phyloP scores from a whole-genome alignment of 2,113 vertebrate genomes.

The Eudyptes chrysolophus region DNA sequence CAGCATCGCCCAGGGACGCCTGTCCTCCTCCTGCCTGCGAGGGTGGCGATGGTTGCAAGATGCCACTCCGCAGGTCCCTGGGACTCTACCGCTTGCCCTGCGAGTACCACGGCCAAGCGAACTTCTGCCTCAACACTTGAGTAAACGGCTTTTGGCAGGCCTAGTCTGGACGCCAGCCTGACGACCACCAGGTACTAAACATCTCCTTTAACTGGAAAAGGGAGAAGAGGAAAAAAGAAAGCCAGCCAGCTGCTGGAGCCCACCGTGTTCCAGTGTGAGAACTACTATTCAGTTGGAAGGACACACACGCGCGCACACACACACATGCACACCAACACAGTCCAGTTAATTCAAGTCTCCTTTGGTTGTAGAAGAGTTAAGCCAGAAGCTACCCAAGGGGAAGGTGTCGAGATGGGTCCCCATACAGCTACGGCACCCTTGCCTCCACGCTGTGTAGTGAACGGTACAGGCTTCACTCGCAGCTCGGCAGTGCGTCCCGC shows the following conservation, averaged over 20 bases:
- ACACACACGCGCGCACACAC: not conserved
- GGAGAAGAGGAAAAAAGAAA: not conserved
- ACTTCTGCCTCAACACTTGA: not conserved
- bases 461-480: not conserved
- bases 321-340: not conserved
- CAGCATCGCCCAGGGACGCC: conserved; percentile 22
- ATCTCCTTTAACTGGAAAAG: not conserved
- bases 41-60: not conserved
- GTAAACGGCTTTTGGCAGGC: not conserved
- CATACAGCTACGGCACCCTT: not conserved
- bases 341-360: conserved; percentile 67
- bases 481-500: not conserved
- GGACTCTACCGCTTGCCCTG: not conserved
- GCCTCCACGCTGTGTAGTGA: not conserved
- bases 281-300: conserved; percentile 44
- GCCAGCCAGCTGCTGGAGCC: conserved; percentile 48
- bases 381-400: conserved; percentile 18
- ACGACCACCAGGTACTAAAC: not conserved
- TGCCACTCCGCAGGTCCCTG: not conserved
- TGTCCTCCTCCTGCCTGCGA: not conserved
- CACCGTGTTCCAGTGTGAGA: conserved; percentile 67
- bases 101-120: not conserved
- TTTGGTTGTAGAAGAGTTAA: conserved; percentile 52
- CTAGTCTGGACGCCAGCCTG: not conserved
- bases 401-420: not conserved